Conservation (phyloP, 1,140 invertebrate species). For the Tetramorium alpestre region DNA sequence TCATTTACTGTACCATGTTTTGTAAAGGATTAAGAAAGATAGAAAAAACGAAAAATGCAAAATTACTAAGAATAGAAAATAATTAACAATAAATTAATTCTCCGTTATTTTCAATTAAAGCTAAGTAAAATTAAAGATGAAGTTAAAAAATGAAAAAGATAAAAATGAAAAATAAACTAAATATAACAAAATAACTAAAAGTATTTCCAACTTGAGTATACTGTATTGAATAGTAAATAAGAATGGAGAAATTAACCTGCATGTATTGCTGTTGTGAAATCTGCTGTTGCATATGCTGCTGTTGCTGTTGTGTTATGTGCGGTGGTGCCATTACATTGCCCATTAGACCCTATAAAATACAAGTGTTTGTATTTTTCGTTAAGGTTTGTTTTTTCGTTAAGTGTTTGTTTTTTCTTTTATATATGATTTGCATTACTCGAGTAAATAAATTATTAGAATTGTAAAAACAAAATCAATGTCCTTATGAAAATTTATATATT, state of each 20-base stretch:
- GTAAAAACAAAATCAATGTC: neutral
- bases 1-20: too few species aligned
- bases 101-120: too few species aligned
- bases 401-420: neutral
- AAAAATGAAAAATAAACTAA: too few species aligned
- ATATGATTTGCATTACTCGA: neutral
- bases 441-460: neutral
- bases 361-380: neutral
- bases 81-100: too few species aligned
- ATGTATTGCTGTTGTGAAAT: slow-evolving; percentile 85
- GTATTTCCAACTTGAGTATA: neutral
- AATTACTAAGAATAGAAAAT: too few species aligned
- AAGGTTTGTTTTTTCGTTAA: neutral
- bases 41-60: too few species aligned
- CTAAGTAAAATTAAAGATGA: too few species aligned
- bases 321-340: slow-evolving; percentile 81
- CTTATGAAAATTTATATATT: neutral
- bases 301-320: slow-evolving; percentile 84
- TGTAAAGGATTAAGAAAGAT: too few species aligned
- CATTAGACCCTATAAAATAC: slow-evolving; percentile 82
- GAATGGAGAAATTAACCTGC: slow-evolving; percentile 79
- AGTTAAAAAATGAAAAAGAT: too few species aligned
- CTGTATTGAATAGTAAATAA: neutral
- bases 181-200: neutral
- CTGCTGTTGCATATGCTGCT: slow-evolving; percentile 84